Conservation (phyloP, 2,888 invertebrate species). For the Drosophila histrio region DNA sequence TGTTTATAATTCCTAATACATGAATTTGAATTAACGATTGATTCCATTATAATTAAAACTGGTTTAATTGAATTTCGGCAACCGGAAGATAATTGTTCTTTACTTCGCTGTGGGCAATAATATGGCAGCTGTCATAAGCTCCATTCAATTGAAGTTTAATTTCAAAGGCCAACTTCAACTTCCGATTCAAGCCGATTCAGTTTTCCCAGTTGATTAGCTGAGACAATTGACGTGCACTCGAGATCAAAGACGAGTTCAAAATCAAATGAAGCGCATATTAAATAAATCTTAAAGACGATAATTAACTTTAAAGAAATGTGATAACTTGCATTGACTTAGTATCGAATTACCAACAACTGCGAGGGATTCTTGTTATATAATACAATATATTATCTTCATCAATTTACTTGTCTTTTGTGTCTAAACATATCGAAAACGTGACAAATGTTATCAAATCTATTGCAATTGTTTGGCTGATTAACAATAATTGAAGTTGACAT, state of each 20-base stretch:
- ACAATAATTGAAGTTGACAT: slow-evolving; percentile 36
- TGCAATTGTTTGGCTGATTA: slow-evolving; percentile 52
- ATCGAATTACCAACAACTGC: not conserved
- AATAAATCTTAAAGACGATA: not conserved
- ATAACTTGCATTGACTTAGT: not conserved
- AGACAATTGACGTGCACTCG: not conserved
- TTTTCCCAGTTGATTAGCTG: slow-evolving; percentile 8
- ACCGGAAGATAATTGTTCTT: not conserved
- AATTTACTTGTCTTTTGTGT: slow-evolving; percentile 19
- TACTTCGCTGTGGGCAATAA: too few relatives aligned
- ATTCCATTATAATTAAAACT: not conserved
- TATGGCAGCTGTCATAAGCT: not conserved
- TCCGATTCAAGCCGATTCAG: not conserved
- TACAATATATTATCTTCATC: not conserved
- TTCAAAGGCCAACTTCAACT: not conserved
- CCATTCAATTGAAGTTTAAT: not conserved
- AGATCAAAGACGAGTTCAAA: slow-evolving; percentile 17
- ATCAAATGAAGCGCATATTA: not conserved
- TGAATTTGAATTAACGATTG: not conserved
- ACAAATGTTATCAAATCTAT: slow-evolving; percentile 35
- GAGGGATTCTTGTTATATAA: too few relatives aligned
- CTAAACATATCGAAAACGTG: slow-evolving; percentile 30
- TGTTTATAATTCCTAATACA: too few relatives aligned
- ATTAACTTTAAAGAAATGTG: not conserved
- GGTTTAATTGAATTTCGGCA: not conserved